Base-by-base conservation (phyloP, 2,113 vertebrate species). In the Trichechus manatus region DNA sequence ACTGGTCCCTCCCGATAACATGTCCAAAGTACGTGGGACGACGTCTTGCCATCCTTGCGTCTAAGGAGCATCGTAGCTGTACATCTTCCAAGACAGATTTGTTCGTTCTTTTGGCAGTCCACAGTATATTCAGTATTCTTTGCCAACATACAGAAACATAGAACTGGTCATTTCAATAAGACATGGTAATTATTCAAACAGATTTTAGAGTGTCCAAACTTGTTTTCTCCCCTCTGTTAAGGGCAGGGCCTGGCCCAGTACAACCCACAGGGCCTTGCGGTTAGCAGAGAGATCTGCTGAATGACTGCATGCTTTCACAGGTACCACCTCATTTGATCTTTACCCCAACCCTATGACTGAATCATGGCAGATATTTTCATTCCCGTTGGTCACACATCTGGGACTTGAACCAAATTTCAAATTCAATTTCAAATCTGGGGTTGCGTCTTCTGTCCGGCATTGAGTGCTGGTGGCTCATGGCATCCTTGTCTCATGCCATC, bases 401-500 rank as follows among this genome's bases (percentile, higher is more conserved):
- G 47, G 31, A 39, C 82, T 44, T 0, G 15, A 64, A 14, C 80
- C 61, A 11, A 66, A 33, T 47, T 44, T 22, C n/a, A 74, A 74
- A 33, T 66, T 44, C 0, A 23, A 14, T 72, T 56, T 42, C 27
- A 1, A 3, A 2, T n/a, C 66, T 9, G 0, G 19, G 33, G 11
- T 56, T 19, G 7, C 9, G 19, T 27, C 36, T 14, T 19, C 66
- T 2, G 5, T 9, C 66, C 20, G 29, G n/a, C 19, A 9, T 19
- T 5, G 0, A 0, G 31, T 0, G 3, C 25, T 23, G 50, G n/a
- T 31, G 31, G 82, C 7, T 3, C 5, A 59, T 47, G 22, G 66
- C 8, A 13, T 22, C 47, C 59, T 10, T 2, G 19, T 42, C 42
- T 77, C 15, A 1, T 0, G n/a, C 59, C 1, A 0, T 42, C 61